Evolutionary conservation across 2,888 invertebrate species (phyloP), one percentile per base, ranked within the genome.

Genomic region (Lottia gigantea): DNA sequence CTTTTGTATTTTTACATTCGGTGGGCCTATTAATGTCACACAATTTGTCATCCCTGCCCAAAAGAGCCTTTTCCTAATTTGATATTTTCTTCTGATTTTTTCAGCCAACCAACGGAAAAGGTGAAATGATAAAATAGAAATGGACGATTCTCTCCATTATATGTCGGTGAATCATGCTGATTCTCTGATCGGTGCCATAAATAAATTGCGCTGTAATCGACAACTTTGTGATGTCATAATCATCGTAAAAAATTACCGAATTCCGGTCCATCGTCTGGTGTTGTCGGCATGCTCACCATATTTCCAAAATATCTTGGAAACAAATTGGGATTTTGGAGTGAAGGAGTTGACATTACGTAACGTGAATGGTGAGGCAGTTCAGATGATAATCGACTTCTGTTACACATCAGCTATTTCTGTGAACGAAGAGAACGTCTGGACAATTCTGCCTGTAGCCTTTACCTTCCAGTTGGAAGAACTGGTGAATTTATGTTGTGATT

Each of bases 371-470:
- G 67, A 68, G 2, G 75, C 80, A 0, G 74, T 75, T n/a, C 68
- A 76, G 62, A 74, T 73, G 26, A 78, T 80, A 15, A 76, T 81
- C 7, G 78, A 81, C 49, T 81, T 78, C 67, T 81, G 78, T 69
- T 81, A 81, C 74, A 81, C 81, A 0, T 79, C 81, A 1, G 73
- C 77, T 11, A 77, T 81, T 14, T 78, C 79, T 0, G 73, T 81
- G 19, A 74, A 71, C n/a, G 78, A 78, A 49, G 76, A 77, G n/a
- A 78, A 70, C 23, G 76, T 79, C 12, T 78, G 79, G 81, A 73
- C 74, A 1, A 46, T 82, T 49, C 66, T 82, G 19, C 75, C 77
- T 7, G 79, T 79, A 0, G 79, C 80, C 14, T 70, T 67, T 63
- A 72, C 70, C 19, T 69, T 82, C 16, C 80, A 80, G 67, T 73